Evolutionary conservation across 2,888 invertebrate species (phyloP).

Genomic region (Gisinianus flammeolus): DNA sequence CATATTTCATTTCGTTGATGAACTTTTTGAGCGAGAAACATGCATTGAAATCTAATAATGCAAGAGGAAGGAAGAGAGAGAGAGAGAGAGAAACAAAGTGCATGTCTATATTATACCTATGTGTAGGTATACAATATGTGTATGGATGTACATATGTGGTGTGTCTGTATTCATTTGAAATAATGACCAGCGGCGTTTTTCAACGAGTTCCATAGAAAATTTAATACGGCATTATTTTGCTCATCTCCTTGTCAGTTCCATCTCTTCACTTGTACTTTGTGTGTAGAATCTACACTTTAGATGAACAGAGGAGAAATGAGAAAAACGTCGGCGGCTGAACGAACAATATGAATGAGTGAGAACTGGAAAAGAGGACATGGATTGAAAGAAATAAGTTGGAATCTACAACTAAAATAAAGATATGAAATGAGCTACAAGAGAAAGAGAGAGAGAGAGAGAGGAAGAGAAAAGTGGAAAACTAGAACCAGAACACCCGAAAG

Average conservation of each 20-base stretch:
- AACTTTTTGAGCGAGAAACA: too few species aligned
- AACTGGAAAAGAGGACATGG: not conserved
- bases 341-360: not conserved
- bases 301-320: not conserved
- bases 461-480: not conserved
- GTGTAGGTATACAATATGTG: too few species aligned
- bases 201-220: not conserved
- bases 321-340: not conserved
- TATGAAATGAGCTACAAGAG: not conserved
- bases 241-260: not conserved
- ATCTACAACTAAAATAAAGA: not conserved
- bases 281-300: too few species aligned
- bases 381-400: not conserved
- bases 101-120: too few species aligned
- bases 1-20: too few species aligned
- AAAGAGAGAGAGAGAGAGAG: too few species aligned
- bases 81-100: too few species aligned
- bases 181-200: not conserved
- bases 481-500: not conserved
- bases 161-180: not conserved
- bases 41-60: too few species aligned
- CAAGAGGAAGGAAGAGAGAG: too few species aligned
- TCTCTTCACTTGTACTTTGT: not conserved
- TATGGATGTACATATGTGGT: not conserved
- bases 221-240: not conserved